Evolutionary conservation across 2,113 vertebrate genomes (phyloP).

Genomic region (Ailuropoda melanoleuca): DNA sequence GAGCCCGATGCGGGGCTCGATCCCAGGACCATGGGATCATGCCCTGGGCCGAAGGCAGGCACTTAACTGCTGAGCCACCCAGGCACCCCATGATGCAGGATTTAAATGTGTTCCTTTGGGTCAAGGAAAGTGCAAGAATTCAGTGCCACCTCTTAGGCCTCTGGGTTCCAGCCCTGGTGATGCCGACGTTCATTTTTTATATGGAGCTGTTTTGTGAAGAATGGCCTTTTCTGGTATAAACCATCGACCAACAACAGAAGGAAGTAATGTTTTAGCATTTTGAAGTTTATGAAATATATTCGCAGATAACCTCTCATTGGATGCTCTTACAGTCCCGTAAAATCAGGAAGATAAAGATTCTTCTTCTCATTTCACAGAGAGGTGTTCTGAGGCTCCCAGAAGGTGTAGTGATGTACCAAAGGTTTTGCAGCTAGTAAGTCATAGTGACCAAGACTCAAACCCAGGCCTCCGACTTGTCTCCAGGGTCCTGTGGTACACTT

Average conservation of each 20-base stretch:
- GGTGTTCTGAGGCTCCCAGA: not conserved
- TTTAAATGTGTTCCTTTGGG: not conserved
- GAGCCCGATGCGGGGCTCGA: too few species aligned
- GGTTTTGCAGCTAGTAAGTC: not conserved
- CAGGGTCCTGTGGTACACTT: rapidly evolving
- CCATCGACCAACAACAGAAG: not conserved
- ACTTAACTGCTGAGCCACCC: too few species aligned
- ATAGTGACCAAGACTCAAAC: not conserved
- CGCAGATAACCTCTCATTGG: not conserved
- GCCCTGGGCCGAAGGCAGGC: too few species aligned
- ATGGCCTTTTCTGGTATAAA: not conserved
- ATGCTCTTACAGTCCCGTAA: not conserved
- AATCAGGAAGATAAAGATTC: not conserved
- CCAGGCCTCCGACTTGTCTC: not conserved
- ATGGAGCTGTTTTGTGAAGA: not conserved
- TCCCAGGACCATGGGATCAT: too few species aligned
- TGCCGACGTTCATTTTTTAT: not conserved
- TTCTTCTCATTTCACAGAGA: not conserved
- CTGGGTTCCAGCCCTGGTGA: not conserved
- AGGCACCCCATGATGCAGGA: not conserved
- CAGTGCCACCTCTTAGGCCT: not conserved
- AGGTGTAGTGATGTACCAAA: not conserved
- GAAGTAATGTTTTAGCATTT: not conserved
- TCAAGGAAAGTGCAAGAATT: not conserved
- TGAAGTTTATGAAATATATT: not conserved